These are phyloP conservation scores for Hystrix brachyura DNA, from an alignment of 2,113 vertebrate species.

Conservation along the genomic window DNA sequence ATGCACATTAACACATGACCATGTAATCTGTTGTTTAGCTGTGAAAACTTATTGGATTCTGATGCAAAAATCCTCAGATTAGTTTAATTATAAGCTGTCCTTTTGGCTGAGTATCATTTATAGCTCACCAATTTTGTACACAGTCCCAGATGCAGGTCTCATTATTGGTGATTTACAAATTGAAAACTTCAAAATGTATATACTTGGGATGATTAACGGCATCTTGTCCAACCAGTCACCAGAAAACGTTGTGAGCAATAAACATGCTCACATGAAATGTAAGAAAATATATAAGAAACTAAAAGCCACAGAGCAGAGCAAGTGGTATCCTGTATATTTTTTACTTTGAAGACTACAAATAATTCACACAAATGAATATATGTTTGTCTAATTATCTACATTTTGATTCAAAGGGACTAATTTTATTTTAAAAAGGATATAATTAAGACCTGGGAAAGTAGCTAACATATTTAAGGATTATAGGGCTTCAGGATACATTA, in stretches of 20 bases:
- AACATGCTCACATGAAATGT: background rate
- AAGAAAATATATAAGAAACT: slow-evolving; percentile 15
- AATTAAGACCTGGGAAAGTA: slow-evolving; percentile 10
- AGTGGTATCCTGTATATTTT: background rate
- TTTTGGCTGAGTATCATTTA: background rate
- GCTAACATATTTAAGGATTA: slow-evolving; percentile 10
- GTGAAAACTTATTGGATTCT: slow-evolving; percentile 30
- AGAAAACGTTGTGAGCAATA: slow-evolving; percentile 23
- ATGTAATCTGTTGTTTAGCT: background rate
- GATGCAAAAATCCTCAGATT: background rate
- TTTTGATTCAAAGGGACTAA: background rate
- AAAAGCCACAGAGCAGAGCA: background rate
- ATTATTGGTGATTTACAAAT: background rate
- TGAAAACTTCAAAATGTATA: background rate
- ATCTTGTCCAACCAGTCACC: background rate
- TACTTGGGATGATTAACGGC: background rate
- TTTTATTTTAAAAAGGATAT: slow-evolving; percentile 1
- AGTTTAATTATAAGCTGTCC: background rate
- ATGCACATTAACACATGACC: background rate
- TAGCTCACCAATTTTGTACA: background rate
- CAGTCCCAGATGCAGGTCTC: background rate
- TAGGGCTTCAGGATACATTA: slow-evolving; percentile 23
- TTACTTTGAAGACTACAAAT: background rate
- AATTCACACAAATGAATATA: slow-evolving; percentile 22
- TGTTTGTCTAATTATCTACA: slow-evolving; percentile 46